Base-by-base conservation (phyloP, 2,797 vertebrate genomes). In the Sebastes hopkinsi region DNA sequence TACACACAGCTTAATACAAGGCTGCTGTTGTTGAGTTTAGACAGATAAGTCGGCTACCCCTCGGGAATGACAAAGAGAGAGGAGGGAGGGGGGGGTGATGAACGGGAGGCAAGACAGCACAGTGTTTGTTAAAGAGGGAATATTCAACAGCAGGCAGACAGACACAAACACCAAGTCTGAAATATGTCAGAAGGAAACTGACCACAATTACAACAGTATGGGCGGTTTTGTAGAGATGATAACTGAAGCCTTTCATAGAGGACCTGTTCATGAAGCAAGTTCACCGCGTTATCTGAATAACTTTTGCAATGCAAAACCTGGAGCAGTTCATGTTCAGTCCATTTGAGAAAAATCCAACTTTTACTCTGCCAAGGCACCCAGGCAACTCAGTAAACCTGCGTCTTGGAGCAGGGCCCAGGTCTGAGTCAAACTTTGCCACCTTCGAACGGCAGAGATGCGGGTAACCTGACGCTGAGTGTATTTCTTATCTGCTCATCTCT, bases 401-500 rank as follows among this genome's bases (percentile, higher is more conserved):
- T 50, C 30, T 71, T 86, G 80, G 86, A 81, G 10, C 20, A 36
- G 18, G 11, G 65, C 79, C 77, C 64, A 80, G 62, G 58, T 75
- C 52, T 87, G 75, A 85, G 32, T 79, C 76, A 84, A 83, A 76
- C 67, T 25, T 8, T 29, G 29, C 59, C 59, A 80, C 77, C 75
- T 77, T 46, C 72, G 80, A 79, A 79, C 38, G 7, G 12, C 69
- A 83, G 18, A 81, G 67, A 73, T 69, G 69, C 60, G 6, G 7
- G 87, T 76, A 90, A 92, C 77, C n/a, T 77, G 84, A 92, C 27
- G 54, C 84, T 60, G 46, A 79, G 2, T 77, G 77, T 67, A 69
- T 23, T 71, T 32, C 77, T 85, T 86, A 84, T 92, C 89, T 75
- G 29, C 72, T 84, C 55, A 90, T 92, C 90, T 80, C 58, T 67